phyloP scores from a whole-genome alignment of 1,140 invertebrate genomes.

The Drosophila simulans region DNA sequence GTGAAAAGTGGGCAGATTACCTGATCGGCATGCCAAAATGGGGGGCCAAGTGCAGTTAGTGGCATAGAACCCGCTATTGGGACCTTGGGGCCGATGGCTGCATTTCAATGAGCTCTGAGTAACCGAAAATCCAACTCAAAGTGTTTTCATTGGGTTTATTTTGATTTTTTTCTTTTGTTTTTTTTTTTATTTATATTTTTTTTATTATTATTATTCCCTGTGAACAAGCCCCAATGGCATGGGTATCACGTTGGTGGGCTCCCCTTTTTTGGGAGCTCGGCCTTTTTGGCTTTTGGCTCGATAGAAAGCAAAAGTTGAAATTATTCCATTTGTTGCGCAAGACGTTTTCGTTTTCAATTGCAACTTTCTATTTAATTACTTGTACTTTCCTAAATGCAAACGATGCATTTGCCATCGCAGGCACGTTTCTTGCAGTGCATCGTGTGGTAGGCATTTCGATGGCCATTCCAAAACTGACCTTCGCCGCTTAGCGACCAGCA shows the following conservation, averaged over 20 bases:
- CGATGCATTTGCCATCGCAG: no score
- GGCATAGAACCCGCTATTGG: constrained; percentile 65
- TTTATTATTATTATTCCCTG: not conserved
- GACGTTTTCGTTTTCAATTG: constrained; percentile 25
- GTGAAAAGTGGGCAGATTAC: constrained; percentile 36
- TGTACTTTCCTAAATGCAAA: not conserved
- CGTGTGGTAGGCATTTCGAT: not conserved
- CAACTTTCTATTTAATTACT: constrained; percentile 35
- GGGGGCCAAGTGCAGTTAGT: constrained; percentile 53
- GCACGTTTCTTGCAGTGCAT: constrained; percentile 1
- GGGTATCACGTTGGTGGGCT: constrained; percentile 34
- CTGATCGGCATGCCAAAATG: constrained; percentile 33
- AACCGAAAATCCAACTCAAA: constrained; percentile 27
- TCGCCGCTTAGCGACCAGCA: constrained; percentile 17
- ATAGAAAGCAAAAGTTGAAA: constrained; percentile 67
- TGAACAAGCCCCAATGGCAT: constrained; percentile 30
- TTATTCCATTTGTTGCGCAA: constrained; percentile 27
- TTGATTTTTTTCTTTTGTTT: not conserved
- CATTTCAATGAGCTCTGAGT: constrained; percentile 72
- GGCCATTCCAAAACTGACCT: constrained; percentile 25
- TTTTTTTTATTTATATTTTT: not conserved
- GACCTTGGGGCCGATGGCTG: constrained; percentile 49
- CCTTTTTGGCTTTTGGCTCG: constrained; percentile 4
- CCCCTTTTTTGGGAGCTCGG: constrained; percentile 37
- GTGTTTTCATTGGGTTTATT: no score